phyloP scores from a whole-genome alignment of 2,113 vertebrate species.

The Craseonycteris thonglongyai region DNA sequence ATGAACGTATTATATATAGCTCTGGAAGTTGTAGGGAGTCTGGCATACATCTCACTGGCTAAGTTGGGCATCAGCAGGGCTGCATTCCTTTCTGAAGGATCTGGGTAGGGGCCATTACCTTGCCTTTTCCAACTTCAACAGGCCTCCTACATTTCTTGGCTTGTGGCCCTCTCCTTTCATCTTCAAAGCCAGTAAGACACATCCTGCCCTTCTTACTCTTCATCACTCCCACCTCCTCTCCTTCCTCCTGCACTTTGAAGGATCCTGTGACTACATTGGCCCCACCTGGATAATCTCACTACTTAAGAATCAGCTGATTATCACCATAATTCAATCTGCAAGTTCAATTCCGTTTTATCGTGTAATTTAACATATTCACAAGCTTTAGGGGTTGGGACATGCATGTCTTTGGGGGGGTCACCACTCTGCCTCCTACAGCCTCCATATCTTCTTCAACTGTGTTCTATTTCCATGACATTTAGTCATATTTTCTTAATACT shows the following conservation, averaged over 20 bases:
- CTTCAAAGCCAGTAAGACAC: not conserved
- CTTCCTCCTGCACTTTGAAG: not conserved
- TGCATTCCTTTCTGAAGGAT: not conserved
- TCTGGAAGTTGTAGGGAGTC: not conserved
- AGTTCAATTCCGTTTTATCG: not conserved
- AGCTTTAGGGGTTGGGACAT: not conserved
- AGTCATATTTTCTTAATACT: not conserved
- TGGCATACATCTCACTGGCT: not conserved
- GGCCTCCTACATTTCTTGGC: not conserved
- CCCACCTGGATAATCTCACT: not conserved
- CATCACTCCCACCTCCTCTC: not conserved
- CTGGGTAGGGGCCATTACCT: fast-evolving
- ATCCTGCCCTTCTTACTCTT: not conserved
- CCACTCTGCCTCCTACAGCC: not conserved
- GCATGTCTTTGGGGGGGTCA: not conserved
- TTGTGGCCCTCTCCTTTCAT: not conserved
- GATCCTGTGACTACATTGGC: not conserved
- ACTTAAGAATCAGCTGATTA: not conserved
- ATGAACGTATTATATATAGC: not conserved
- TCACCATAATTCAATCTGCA: not conserved
- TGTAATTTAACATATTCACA: not conserved
- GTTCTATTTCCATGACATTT: not conserved
- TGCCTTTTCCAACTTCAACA: not conserved
- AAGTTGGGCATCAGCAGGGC: not conserved
- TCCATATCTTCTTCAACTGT: not conserved